Base-by-base conservation (phyloP, 2,797 vertebrate genomes). In the Adrianichthys oophorus region DNA sequence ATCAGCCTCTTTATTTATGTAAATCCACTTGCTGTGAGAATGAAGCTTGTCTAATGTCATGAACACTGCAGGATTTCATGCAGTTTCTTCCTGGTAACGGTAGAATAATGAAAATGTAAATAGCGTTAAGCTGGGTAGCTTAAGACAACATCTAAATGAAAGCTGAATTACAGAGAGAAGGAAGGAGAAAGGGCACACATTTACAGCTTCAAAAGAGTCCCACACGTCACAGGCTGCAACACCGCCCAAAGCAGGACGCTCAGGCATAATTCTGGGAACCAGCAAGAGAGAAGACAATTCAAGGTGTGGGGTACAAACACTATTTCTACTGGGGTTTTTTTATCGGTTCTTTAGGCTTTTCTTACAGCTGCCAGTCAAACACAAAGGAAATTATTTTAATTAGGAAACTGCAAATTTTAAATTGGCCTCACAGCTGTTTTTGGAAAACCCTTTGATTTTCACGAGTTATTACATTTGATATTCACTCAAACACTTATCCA, bases 101-200 rank as follows among this genome's bases (percentile, higher is more conserved):
- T 73, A 69, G 81, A 91, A 90, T 90, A 91, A 91, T 90, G 85
- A 86, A 90, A 89, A 90, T 91, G 89, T 90, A 89, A 90, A 91
- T 90, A 89, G 85, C 76, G 85, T 88, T 89, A 90, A 90, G 87
- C 88, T 78, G 82, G 79, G 82, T 85, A 78, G 83, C 85, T 88
- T 88, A 87, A 87, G 79, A 89, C 85, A 89, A 89, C 85, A 85
- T 88, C 84, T 86, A 85, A 88, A 89, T 89, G 87, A 90, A 86
- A 79, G 82, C 59, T 79, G 24, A 54, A 74, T 52, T 65, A 76
- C 65, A 44, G 57, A 62, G 56, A 53, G 54, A 32, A 54, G 50
- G 47, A 55, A 43, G 51, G 56, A n/a, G 40, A 56, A 61, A 63
- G 41, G 10, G 32, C 21, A 64, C 62, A 65, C 72, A 79, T 76